Evolutionary conservation across 2,888 invertebrate species (phyloP).

Genomic region (Anthophora plumipes): DNA sequence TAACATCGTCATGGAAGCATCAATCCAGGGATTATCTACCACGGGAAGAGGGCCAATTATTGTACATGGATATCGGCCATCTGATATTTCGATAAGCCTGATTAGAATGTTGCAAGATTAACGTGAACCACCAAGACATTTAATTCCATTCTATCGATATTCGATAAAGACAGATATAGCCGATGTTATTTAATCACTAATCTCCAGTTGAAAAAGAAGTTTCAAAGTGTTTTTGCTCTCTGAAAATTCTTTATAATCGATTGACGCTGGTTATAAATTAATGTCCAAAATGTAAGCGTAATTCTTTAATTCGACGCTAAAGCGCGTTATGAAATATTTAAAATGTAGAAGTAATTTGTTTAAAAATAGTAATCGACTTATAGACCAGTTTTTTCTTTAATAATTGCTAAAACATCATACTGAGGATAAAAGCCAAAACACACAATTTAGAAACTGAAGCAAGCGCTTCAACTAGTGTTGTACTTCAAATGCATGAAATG

Average conservation of each 20-base stretch:
- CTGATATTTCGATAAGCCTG: constrained; percentile 75
- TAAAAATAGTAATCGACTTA: neutral
- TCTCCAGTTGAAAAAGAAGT: neutral
- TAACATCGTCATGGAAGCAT: constrained; percentile 71
- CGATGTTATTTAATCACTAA: constrained; percentile 51
- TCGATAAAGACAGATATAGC: constrained; percentile 43
- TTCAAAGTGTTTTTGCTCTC: neutral
- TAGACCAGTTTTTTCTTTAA: constrained; percentile 29
- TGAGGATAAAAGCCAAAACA: constrained; percentile 3
- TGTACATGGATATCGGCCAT: constrained; percentile 71
- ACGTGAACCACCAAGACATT: constrained; percentile 57
- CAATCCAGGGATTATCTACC: constrained; percentile 77
- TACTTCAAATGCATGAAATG: neutral
- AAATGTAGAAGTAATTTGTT: constrained; percentile 29
- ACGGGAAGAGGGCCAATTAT: constrained; percentile 72
- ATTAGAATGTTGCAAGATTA: constrained; percentile 72
- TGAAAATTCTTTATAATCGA: constrained; percentile 1
- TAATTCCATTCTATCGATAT: constrained; percentile 57
- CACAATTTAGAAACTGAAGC: constrained; percentile 14
- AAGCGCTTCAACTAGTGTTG: neutral
- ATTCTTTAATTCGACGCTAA: constrained; percentile 11
- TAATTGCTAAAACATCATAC: constrained; percentile 19
- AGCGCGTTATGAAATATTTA: neutral
- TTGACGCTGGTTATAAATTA: neutral
- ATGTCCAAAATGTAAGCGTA: neutral